A percentile compares a stretch with the other conserved stretches of the same genome.
These are phyloP conservation scores for Caenorhabditis japonica DNA, from an alignment of 2,888 invertebrate species.

Conservation along the genomic window DNA sequence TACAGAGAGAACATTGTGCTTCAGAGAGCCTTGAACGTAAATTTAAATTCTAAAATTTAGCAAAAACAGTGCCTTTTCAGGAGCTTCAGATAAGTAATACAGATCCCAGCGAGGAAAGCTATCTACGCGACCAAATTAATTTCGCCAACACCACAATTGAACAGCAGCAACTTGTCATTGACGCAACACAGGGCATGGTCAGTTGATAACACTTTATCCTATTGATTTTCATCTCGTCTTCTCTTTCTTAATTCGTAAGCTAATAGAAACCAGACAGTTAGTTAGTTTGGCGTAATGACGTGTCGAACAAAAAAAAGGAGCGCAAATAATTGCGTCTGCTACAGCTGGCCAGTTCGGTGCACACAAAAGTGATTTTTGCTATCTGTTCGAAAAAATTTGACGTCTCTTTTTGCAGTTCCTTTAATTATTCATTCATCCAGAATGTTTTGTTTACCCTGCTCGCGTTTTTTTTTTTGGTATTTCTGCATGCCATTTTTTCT, in stretches of 20 bases:
- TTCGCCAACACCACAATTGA: slow-evolving; percentile 68
- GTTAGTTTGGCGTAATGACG: slow-evolving; percentile 22
- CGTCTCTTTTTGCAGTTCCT: too few relatives aligned
- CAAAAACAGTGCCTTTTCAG: slow-evolving; percentile 34
- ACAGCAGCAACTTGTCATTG: slow-evolving; percentile 66
- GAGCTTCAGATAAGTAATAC: slow-evolving; percentile 58
- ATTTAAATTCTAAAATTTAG: slow-evolving; percentile 9
- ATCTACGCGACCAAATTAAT: slow-evolving; percentile 70
- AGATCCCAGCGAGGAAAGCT: slow-evolving; percentile 57
- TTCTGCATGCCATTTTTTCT: slow-evolving; percentile 15
- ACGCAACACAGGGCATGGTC: slow-evolving; percentile 64
- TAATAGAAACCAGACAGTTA: background rate
- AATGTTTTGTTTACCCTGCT: too few relatives aligned
- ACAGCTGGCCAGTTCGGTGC: slow-evolving; percentile 4
- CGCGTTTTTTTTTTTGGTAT: slow-evolving; percentile 1
- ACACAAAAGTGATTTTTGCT: background rate
- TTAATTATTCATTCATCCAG: too few relatives aligned
- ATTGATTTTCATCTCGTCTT: background rate
- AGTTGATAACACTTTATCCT: slow-evolving; percentile 28
- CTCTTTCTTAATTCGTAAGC: too few relatives aligned
- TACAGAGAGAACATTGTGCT: slow-evolving; percentile 66
- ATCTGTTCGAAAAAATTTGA: too few relatives aligned
- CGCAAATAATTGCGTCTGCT: slow-evolving; percentile 3
- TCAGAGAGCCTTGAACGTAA: slow-evolving; percentile 59
- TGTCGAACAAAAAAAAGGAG: slow-evolving; percentile 15